Conservation (phyloP, 2,113 vertebrate genomes). For the Montifringilla adamsi region DNA sequence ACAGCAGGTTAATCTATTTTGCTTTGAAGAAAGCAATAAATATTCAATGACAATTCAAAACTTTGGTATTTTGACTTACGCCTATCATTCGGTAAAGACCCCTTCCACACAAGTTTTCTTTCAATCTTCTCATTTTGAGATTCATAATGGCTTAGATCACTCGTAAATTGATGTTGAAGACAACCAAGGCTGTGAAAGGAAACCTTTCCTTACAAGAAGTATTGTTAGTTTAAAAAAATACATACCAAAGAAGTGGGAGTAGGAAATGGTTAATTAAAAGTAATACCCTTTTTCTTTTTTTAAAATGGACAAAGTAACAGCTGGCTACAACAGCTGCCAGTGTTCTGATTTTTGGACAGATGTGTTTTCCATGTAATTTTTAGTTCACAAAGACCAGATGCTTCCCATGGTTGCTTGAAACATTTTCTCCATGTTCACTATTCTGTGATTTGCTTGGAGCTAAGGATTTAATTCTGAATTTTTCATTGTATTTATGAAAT, state of each 20-base stretch:
- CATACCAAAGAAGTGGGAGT: background rate
- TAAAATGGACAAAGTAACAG: background rate
- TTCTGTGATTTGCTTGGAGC: background rate
- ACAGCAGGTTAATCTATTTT: background rate
- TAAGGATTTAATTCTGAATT: background rate
- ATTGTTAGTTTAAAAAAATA: background rate
- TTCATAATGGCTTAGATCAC: background rate
- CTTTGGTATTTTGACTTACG: background rate
- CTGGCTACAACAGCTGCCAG: background rate
- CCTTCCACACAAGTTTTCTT: background rate
- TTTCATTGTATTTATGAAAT: background rate
- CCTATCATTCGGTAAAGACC: background rate
- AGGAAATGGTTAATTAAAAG: background rate
- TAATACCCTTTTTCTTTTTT: background rate
- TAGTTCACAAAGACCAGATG: slow-evolving; percentile 7
- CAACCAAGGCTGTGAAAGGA: background rate
- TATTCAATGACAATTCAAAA: background rate
- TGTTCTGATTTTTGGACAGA: background rate
- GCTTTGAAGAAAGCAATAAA: background rate
- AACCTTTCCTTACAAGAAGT: background rate
- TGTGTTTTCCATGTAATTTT: background rate
- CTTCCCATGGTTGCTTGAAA: background rate
- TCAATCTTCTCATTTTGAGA: background rate
- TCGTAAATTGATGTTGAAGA: background rate
- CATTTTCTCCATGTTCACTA: background rate